Evolutionary conservation across 2,113 vertebrate species (phyloP).

Genomic region (Eptesicus fuscus): DNA sequence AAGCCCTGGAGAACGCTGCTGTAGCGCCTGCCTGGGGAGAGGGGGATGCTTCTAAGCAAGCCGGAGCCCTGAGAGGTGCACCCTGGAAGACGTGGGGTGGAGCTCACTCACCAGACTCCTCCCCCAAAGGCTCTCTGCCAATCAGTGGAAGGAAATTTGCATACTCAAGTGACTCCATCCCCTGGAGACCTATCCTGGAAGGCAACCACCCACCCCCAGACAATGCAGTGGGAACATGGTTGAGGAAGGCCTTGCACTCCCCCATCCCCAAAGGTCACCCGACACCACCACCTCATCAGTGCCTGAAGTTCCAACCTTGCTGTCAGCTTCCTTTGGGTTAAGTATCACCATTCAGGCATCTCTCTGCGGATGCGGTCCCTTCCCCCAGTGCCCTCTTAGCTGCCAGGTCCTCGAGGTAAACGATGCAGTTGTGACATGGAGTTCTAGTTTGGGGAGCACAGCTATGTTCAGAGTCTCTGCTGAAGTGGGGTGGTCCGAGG

Average conservation of each 20-base stretch:
- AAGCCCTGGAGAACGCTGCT: not conserved
- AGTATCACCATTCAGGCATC: not conserved
- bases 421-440: not conserved
- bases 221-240: not conserved
- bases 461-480: not conserved
- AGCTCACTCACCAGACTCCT: not conserved
- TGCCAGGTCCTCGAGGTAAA: not conserved
- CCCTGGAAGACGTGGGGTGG: not conserved
- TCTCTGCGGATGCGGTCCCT: not conserved
- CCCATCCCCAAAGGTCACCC: not conserved
- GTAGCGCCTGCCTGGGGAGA: not conserved
- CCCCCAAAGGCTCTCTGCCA: not conserved
- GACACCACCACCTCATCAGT: not conserved
- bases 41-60: not conserved
- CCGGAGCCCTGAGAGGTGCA: not conserved
- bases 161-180: not conserved
- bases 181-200: not conserved
- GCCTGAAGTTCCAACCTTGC: not conserved
- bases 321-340: not conserved
- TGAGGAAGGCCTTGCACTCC: not conserved
- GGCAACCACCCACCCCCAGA: not conserved
- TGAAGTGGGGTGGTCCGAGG: not conserved
- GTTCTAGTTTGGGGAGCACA: not conserved
- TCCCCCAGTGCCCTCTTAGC: too few relatives aligned
- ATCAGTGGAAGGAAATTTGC: not conserved